Percentiles rank a stretch among this genome's conserved stretches.
phyloP scores from a whole-genome alignment of 1,140 invertebrate genomes.

The Drosophila nannoptera region DNA sequence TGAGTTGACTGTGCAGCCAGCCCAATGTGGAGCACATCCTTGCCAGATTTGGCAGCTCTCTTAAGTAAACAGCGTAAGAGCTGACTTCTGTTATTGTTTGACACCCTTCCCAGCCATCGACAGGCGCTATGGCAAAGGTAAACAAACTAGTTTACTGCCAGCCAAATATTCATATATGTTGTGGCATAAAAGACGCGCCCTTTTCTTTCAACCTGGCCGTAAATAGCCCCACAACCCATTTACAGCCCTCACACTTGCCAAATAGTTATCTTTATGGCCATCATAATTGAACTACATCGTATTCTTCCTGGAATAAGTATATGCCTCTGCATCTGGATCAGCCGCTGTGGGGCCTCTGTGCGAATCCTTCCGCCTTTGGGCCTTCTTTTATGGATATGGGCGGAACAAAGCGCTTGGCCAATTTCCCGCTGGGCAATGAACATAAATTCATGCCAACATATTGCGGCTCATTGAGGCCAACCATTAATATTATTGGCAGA shows the following conservation, averaged over 20 bases:
- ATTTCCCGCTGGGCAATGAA: conserved; percentile 41
- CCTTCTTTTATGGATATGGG: conserved; percentile 15
- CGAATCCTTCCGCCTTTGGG: conserved; percentile 46
- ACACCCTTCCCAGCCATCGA: background rate
- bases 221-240: too few relatives aligned
- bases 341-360: conserved; percentile 8
- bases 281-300: background rate
- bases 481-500: conserved; percentile 52
- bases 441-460: conserved; percentile 53
- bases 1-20: too few relatives aligned
- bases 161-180: background rate
- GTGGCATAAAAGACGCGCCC: background rate
- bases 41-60: too few relatives aligned
- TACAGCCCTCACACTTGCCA: too few relatives aligned
- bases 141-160: conserved; percentile 14
- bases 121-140: background rate
- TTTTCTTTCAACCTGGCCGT: too few relatives aligned
- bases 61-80: too few relatives aligned
- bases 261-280: background rate
- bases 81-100: background rate
- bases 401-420: background rate
- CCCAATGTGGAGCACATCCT: too few relatives aligned
- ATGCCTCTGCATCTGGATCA: background rate
- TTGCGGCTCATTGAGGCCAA: conserved; percentile 34
- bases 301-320: too few relatives aligned